Evolutionary conservation across 2,888 invertebrate species (phyloP), one percentile per base, ranked within the genome.

Genomic region (Drosophila birchii): DNA sequence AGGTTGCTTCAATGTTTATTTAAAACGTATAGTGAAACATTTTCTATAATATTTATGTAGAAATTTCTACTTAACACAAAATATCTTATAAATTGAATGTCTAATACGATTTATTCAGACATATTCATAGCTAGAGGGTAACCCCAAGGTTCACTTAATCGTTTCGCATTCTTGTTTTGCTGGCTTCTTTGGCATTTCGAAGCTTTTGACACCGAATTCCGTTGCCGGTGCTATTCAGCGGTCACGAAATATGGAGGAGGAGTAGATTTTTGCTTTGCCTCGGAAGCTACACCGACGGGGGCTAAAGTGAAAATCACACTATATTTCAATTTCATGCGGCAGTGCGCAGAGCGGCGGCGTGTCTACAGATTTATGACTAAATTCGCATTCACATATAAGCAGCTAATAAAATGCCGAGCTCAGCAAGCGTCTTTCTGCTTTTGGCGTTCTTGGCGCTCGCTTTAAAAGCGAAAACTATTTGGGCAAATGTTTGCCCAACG

Each of bases 321-420:
- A 85, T 87, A 87, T 87, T 86, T 86, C 86, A 86, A 86, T 86
- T 86, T 86, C 86, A 86, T 87, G 86, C 83, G 83, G 83, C 85
- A 75, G 60, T 87, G 86, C 83, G 81, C 86, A 76, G 75, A 73
- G 80, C 77, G 78, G 75, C 81, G 81, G 76, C 80, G 86, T 83
- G 75, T 78, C 78, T 73, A 57, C 86, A 85, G 84, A 85, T 85
- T 85, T 85, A 86, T 85, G 84, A 86, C 84, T 85, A 85, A 86
- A 85, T 85, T 85, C 84, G 63, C 86, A 84, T 84, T 86, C 84
- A 71, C 82, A 83, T 83, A 81, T 81, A 81, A 81, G 86, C 86
- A 81, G 86, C 84, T 86, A 85, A 85, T 85, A 85, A 85, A 85
- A 86, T 78, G 84, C 84, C 73, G 79, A 86, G 86, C 84, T 84